These are phyloP conservation scores for Fistularia tabacaria DNA, from an alignment of 2,797 vertebrate genomes.

Conservation along the genomic window DNA sequence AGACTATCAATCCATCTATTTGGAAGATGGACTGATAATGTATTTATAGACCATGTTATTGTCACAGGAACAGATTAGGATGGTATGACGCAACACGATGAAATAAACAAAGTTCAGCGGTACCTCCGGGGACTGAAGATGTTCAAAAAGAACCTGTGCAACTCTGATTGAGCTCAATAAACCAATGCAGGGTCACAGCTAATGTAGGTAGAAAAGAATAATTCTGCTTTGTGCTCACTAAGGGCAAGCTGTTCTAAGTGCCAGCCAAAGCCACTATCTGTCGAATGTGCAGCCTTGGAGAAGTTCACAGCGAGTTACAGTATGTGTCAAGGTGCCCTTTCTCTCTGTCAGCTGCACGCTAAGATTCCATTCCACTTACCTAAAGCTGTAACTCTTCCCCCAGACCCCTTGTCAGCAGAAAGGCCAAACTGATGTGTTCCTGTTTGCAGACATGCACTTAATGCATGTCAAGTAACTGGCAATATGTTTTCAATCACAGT, in stretches of 20 bases:
- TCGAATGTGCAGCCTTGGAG: constrained; percentile 42
- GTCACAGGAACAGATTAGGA: constrained; percentile 18
- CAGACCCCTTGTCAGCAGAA: constrained; percentile 6
- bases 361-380: constrained; percentile 54
- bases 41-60: too few relatives aligned
- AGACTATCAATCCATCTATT: too few relatives aligned
- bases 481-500: not conserved
- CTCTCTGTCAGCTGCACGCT: constrained; percentile 57
- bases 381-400: constrained; percentile 33
- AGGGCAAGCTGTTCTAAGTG: constrained; percentile 40
- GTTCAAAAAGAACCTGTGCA: not conserved
- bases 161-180: too few relatives aligned
- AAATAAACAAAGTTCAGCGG: not conserved
- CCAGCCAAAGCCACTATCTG: constrained; percentile 44
- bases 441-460: not conserved
- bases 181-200: too few relatives aligned
- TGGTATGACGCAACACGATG: constrained; percentile 3
- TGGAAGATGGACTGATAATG: too few relatives aligned
- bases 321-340: constrained; percentile 68
- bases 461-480: not conserved
- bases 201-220: constrained; percentile 30
- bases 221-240: constrained; percentile 26
- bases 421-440: not conserved
- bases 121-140: too few relatives aligned
- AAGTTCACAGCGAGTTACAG: constrained; percentile 57